Evolutionary conservation across 2,113 vertebrate genomes (phyloP).

Genomic region (Cololabis saira): DNA sequence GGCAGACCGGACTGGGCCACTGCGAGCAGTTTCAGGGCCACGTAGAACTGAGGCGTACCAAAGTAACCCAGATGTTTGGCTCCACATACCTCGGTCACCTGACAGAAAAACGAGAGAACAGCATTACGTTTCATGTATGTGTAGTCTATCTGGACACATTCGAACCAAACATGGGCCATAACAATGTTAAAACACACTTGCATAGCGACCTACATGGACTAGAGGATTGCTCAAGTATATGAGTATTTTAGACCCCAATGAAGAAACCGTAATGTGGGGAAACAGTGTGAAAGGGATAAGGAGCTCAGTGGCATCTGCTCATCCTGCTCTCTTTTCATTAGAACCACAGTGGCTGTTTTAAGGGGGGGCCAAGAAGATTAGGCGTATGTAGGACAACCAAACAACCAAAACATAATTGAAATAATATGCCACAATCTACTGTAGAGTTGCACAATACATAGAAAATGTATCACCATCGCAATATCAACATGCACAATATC

Average conservation of each 20-base stretch:
- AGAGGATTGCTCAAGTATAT: not conserved
- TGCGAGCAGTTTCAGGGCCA: conserved; percentile 93
- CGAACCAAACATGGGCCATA: not conserved
- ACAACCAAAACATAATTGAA: not conserved
- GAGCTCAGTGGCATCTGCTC: conserved; percentile 22
- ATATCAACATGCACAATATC: too few species aligned
- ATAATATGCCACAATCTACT: too few species aligned
- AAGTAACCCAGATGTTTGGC: conserved; percentile 93
- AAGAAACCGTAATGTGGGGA: conserved; percentile 3
- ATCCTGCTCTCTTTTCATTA: conserved; percentile 27
- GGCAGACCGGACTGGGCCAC: conserved; percentile 91
- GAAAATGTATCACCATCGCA: too few species aligned
- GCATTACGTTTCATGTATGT: not conserved
- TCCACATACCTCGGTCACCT: conserved; percentile 94
- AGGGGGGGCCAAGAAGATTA: conserved; percentile 45
- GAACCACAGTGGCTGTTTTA: conserved; percentile 27
- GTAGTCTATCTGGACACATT: not conserved
- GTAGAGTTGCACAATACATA: too few species aligned
- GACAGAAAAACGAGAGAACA: conserved; percentile 3
- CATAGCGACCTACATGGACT: not conserved
- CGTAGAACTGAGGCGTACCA: conserved; percentile 90
- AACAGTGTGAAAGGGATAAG: conserved; percentile 20
- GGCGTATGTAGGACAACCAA: conserved; percentile 23
- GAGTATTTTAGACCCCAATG: not conserved
- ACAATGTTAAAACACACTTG: not conserved